phyloP scores from a whole-genome alignment of 2,888 invertebrate genomes.

The Chymomyza caudatula region DNA sequence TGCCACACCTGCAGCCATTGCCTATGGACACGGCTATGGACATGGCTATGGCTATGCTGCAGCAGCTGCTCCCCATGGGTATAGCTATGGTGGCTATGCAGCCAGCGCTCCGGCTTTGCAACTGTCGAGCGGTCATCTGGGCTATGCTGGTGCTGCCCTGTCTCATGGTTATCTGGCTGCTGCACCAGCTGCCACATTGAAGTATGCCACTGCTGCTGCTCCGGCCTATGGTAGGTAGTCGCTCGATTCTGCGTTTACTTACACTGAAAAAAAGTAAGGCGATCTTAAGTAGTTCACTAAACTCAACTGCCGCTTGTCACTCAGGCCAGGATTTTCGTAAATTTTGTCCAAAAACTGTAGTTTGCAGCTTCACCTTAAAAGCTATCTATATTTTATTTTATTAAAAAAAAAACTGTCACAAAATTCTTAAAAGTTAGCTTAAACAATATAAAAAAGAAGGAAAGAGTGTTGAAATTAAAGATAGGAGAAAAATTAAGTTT shows the following conservation, averaged over 20 bases:
- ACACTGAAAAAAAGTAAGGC: too few species aligned
- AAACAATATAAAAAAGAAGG: too few species aligned
- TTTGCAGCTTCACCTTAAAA: too few species aligned
- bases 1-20: constrained; percentile 2
- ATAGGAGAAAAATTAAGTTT: too few species aligned
- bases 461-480: too few species aligned
- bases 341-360: too few species aligned
- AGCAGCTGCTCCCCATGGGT: constrained; percentile 15
- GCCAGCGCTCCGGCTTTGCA: constrained; percentile 35
- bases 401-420: too few species aligned
- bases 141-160: constrained; percentile 38
- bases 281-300: too few species aligned
- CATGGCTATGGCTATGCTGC: constrained; percentile 25
- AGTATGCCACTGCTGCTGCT: constrained; percentile 64
- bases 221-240: constrained; percentile 73
- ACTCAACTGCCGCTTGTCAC: too few species aligned
- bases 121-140: constrained; percentile 32
- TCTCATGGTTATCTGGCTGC: constrained; percentile 53
- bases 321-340: too few species aligned
- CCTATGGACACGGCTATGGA: constrained; percentile 3
- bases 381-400: too few species aligned
- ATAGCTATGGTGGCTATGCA: constrained; percentile 25
- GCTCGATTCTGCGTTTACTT: neutral
- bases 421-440: too few species aligned
- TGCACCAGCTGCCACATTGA: constrained; percentile 59